phyloP scores from a whole-genome alignment of 2,797 vertebrate genomes.

The Bradypodion pumilum region DNA sequence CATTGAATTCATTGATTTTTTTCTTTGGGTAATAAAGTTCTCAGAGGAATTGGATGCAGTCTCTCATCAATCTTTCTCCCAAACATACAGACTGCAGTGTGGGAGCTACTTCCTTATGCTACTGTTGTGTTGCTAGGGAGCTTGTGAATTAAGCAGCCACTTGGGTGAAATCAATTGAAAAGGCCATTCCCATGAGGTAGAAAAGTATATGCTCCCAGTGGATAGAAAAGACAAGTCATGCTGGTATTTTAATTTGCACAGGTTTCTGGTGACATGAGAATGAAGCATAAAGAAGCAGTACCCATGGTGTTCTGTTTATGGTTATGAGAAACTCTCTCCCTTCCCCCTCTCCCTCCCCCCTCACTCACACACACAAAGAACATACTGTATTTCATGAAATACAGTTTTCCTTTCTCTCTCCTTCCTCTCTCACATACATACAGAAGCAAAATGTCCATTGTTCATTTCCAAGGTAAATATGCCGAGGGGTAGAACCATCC shows the following conservation, averaged over 20 bases:
- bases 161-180: not conserved
- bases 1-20: too few relatives aligned
- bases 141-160: not conserved
- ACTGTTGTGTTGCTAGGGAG: not conserved
- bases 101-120: not conserved
- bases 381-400: too few relatives aligned
- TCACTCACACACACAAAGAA: not conserved
- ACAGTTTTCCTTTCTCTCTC: too few relatives aligned
- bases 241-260: not conserved
- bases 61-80: not conserved
- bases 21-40: not conserved
- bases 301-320: not conserved
- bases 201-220: not conserved
- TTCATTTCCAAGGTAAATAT: not conserved
- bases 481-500: not conserved
- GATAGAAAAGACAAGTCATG: not conserved
- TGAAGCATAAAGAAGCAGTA: not conserved
- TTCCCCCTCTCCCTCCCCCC: not conserved
- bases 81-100: not conserved
- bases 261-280: not conserved
- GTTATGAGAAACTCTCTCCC: not conserved
- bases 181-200: not conserved
- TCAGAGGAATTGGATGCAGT: not conserved
- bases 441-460: not conserved
- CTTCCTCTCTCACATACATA: too few relatives aligned